A percentile compares a stretch with the other conserved stretches of the same genome.
Evolutionary conservation across 2,888 invertebrate genomes (phyloP).

Genomic region (Metellina segmentata): DNA sequence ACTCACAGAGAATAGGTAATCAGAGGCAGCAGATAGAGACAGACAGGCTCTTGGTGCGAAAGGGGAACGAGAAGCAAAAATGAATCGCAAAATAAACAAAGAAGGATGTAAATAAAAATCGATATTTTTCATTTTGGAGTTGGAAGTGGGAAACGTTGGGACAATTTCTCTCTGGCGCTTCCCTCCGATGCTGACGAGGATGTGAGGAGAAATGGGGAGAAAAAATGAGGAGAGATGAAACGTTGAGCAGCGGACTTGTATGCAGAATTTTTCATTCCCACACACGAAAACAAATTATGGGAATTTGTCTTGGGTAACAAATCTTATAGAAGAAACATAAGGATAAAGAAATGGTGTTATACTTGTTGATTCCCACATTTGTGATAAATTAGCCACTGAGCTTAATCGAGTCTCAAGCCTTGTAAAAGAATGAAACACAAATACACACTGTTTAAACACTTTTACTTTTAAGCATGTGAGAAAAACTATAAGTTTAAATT

Average conservation of each 20-base stretch:
- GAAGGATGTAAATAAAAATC: slow-evolving; percentile 62
- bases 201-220: background rate
- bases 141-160: slow-evolving; percentile 52
- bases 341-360: too few relatives aligned
- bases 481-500: too few relatives aligned
- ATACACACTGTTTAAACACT: too few relatives aligned
- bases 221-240: background rate
- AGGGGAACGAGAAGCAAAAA: slow-evolving; percentile 1
- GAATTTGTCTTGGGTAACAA: background rate
- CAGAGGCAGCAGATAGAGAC: slow-evolving; percentile 4
- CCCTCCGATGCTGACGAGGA: slow-evolving; percentile 38
- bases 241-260: too few relatives aligned
- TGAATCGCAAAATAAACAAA: slow-evolving; percentile 48
- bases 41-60: background rate
- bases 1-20: slow-evolving; percentile 66
- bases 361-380: too few relatives aligned
- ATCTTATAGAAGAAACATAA: too few relatives aligned
- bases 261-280: background rate
- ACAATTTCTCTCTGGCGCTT: slow-evolving; percentile 30
- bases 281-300: background rate
- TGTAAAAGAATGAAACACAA: too few relatives aligned
- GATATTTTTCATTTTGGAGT: slow-evolving; percentile 70
- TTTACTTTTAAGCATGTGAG: too few relatives aligned
- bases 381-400: too few relatives aligned
- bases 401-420: too few relatives aligned